phyloP scores from a whole-genome alignment of 1,140 invertebrate species.

The Aricia agestis region DNA sequence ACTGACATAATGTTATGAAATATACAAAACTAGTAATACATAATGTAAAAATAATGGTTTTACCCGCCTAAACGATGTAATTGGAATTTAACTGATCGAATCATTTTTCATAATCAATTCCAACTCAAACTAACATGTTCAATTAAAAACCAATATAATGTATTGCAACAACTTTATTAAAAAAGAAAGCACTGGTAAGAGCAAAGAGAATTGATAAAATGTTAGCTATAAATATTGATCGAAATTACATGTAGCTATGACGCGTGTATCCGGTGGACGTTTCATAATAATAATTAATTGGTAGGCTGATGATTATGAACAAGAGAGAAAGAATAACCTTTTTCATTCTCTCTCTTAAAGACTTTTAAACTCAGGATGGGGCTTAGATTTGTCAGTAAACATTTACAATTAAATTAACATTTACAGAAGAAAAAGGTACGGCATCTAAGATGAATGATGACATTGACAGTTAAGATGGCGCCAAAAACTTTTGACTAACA shows the following conservation, averaged over 20 bases:
- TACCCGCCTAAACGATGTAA: neutral
- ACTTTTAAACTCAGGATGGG: too few relatives aligned
- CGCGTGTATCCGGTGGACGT: neutral
- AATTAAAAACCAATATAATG: neutral
- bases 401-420: too few relatives aligned
- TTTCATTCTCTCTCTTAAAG: neutral
- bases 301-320: neutral
- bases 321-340: neutral
- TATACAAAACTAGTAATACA: neutral
- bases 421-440: too few relatives aligned
- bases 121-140: neutral
- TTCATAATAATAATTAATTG: neutral
- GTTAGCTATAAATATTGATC: neutral
- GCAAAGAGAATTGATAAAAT: neutral
- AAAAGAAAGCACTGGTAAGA: neutral
- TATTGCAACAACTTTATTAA: neutral
- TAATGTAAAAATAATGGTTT: neutral
- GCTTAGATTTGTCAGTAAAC: too few relatives aligned
- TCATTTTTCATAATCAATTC: neutral
- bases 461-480: too few relatives aligned
- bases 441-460: too few relatives aligned
- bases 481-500: too few relatives aligned
- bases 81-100: neutral
- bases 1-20: neutral
- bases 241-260: neutral